Base-by-base conservation (phyloP, 2,797 vertebrate genomes). In the Chloroceryle inda region DNA sequence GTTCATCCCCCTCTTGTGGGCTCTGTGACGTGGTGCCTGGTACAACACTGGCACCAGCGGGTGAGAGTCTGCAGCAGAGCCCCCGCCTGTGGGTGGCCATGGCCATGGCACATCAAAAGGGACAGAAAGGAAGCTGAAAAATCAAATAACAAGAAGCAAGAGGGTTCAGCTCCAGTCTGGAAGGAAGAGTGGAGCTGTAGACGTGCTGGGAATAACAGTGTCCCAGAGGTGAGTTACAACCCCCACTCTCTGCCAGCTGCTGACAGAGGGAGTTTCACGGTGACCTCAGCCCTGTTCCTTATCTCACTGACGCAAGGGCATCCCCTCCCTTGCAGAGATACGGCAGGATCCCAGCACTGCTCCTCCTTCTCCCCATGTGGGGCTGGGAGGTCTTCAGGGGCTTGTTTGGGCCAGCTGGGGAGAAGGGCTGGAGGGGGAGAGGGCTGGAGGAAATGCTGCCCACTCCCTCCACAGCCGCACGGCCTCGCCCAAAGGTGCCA, bases 281-380 rank as follows among this genome's bases (percentile, higher is more conserved):
- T 29, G 26, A 42, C 38, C 67, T 64, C 92, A 66, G 58, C 31
- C 49, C 56, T 6, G 2, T 5, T 73, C 38, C 75, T 74, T 84
- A 55, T 23, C 74, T 50, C 1, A 0, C 35, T 66, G 78, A 64
- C 0, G 1, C 35, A 24, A n/a, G 59, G 29, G 33, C 0, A 0
- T 44, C 56, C 44, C 20, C 14, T 59, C 26, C 29, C 56, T 31
- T 26, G 44, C 59, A 37, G 12, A 33, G 38, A 53, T 1, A 38
- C 2, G 76, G 55, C 37, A 62, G 55, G 38, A 72, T 19, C 11
- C 58, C 59, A 0, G 0, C 0, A 0, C 47, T 67, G 47, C 61
- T 71, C 20, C 75, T 77, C 10, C 71, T 81, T 27, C 61, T 59
- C n/a, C 66, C 9, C 0, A 0, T 20, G 11, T 2, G 1, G 69